Base-by-base conservation (phyloP, 2,888 invertebrate genomes). In the Chrysolina haemoptera region DNA sequence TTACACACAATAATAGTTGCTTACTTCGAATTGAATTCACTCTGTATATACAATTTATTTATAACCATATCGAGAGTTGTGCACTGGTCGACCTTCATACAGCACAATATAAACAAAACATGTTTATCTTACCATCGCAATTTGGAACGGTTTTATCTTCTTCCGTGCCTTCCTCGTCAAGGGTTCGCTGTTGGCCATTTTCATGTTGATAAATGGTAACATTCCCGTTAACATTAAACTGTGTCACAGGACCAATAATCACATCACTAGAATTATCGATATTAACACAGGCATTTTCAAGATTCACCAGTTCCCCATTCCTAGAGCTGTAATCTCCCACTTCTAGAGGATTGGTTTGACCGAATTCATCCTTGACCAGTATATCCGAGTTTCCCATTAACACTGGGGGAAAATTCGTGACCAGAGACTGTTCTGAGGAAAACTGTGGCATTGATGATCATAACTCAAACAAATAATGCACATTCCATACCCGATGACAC, bases 231-330 rank as follows among this genome's bases (percentile, higher is more conserved):
- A 79, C 79, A 66, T 79, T 77, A 75, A 89, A 90, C 73, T 90
- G 90, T 68, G 90, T 90, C 85, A 89, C 88, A 27, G 90, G 89
- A 1, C 90, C 90, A 69, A 90, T 89, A 27, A 90, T 88, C 62
- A 90, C 90, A 82, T 90, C 90, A 74, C 85, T 87, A 0, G 90
- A 90, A 79, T 89, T 88, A 22, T 89, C 88, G 20, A 90, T 80
- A 77, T 89, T 89, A 27, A 90, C 87, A 82, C 87, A 69, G 5
- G 84, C 79, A 74, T 82, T 81, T 53, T 78, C 77, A 10, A 79
- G 70, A 69, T 75, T 78, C 12, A 79, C 79, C 16, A 79, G 65
- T 65, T 78, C 77, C 18, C 74, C 20, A 0, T 35, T 35, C 16
- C 53, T 35, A 5, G 35, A 22, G 12, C 22, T 20, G 40, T 41